phyloP scores from a whole-genome alignment of 1,140 invertebrate species.

The Plectrocnemia conspersa region DNA sequence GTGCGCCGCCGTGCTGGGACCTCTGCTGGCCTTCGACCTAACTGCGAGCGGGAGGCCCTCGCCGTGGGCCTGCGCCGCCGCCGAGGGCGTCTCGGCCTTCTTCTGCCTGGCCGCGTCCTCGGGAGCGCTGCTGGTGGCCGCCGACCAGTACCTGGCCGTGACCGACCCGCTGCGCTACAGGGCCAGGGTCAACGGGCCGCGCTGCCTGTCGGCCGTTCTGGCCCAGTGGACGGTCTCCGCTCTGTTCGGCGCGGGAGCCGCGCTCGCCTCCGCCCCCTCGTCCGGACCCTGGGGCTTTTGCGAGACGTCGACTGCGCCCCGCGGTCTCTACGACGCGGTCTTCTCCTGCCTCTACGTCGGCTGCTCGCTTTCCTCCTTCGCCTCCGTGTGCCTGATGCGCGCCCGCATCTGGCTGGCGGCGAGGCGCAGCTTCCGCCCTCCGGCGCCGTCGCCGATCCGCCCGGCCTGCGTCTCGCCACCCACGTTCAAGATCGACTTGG shows the following conservation, averaged over 20 bases:
- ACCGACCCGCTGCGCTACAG: conserved; percentile 82
- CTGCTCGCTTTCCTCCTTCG: conserved; percentile 41
- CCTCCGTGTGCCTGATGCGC: conserved; percentile 47
- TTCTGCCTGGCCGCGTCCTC: conserved; percentile 49
- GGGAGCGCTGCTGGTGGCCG: conserved; percentile 73
- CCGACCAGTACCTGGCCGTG: conserved; percentile 84
- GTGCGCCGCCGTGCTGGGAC: conserved; percentile 47
- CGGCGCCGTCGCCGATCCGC: conserved; percentile 43
- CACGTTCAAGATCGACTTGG: conserved; percentile 23
- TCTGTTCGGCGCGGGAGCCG: conserved; percentile 49
- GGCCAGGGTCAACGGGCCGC: conserved; percentile 66
- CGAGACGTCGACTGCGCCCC: not conserved
- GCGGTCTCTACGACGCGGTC: conserved; percentile 33
- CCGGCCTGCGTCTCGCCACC: conserved; percentile 43
- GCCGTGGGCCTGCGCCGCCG: conserved; percentile 42
- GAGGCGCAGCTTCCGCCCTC: conserved; percentile 42
- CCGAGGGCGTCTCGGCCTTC: conserved; percentile 43
- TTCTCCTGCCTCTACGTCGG: conserved; percentile 45
- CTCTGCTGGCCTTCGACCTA: conserved; percentile 47
- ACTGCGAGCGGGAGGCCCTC: conserved; percentile 34
- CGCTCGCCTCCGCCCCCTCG: conserved; percentile 38
- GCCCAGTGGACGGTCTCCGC: conserved; percentile 62
- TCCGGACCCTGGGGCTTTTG: conserved; percentile 39
- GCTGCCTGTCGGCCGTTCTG: conserved; percentile 64
- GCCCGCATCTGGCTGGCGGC: conserved; percentile 48